Evolutionary conservation across 1,140 invertebrate genomes (phyloP).

Genomic region (Cydia fagiglandana): DNA sequence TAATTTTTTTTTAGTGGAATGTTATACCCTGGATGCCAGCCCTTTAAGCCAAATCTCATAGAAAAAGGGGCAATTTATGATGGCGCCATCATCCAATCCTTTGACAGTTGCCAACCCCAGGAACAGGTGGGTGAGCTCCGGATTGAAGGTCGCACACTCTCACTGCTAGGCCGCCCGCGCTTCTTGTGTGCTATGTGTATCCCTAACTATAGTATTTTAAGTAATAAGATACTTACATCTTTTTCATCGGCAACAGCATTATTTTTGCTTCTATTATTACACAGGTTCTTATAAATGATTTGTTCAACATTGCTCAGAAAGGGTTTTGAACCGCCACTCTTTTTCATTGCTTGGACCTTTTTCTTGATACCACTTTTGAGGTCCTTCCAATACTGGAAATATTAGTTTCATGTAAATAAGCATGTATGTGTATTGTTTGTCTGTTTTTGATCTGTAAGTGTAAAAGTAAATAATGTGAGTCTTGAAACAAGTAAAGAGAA

Average conservation of each 20-base stretch:
- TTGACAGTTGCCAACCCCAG: too few species aligned
- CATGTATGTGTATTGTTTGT: background rate
- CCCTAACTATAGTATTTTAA: too few species aligned
- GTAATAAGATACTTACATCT: background rate
- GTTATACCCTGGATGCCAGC: too few species aligned
- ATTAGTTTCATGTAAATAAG: constrained; percentile 5
- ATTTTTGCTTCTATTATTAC: background rate
- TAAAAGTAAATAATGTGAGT: background rate
- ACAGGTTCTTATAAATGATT: constrained; percentile 18
- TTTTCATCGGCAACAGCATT: background rate
- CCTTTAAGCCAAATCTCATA: too few species aligned
- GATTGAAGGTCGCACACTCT: too few species aligned
- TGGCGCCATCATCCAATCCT: too few species aligned
- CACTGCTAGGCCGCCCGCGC: too few species aligned
- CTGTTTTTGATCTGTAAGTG: background rate
- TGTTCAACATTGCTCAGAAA: constrained; percentile 8
- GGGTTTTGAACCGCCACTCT: background rate
- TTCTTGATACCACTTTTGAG: constrained; percentile 19
- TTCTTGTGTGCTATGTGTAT: too few species aligned
- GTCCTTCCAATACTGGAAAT: constrained; percentile 19
- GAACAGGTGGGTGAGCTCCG: too few species aligned
- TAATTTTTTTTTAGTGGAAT: too few species aligned
- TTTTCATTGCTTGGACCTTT: constrained; percentile 2
- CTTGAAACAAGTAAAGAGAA: background rate
- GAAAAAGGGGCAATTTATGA: too few species aligned